These are phyloP conservation scores for Synanthedon andrenaeformis DNA, from an alignment of 2,888 invertebrate genomes.

Conservation along the genomic window DNA sequence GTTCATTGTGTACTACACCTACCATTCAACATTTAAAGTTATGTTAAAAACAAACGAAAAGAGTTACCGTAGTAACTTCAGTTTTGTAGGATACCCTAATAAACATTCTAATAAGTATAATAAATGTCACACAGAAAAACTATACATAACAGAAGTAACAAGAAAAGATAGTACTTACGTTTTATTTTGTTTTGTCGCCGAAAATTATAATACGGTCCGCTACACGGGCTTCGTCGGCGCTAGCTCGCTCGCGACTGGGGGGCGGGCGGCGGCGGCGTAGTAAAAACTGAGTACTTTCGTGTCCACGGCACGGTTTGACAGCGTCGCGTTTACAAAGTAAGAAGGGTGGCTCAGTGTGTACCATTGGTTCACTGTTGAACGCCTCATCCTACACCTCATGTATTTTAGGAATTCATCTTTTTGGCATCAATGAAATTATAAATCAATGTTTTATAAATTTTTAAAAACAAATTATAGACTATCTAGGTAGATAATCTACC, in stretches of 20 bases:
- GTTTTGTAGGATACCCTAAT: not conserved
- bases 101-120: not conserved
- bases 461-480: too few species aligned
- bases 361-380: conserved; percentile 2
- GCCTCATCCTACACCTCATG: not conserved
- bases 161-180: not conserved
- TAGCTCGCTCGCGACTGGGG: not conserved
- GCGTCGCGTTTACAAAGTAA: conserved; percentile 2
- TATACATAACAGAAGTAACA: not conserved
- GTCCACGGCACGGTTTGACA: conserved; percentile 1
- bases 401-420: too few species aligned
- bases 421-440: not conserved
- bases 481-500: too few species aligned
- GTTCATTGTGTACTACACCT: not conserved
- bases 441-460: too few species aligned
- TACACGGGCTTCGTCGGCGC: not conserved
- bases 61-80: not conserved
- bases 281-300: not conserved
- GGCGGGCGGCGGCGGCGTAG: not conserved
- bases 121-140: not conserved
- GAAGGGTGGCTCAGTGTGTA: conserved; percentile 1
- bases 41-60: not conserved
- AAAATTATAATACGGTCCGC: not conserved
- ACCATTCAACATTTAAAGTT: not conserved
- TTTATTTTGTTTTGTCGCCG: not conserved